These are phyloP conservation scores for Julus scandinavius DNA, from an alignment of 2,888 invertebrate genomes.

Conservation along the genomic window DNA sequence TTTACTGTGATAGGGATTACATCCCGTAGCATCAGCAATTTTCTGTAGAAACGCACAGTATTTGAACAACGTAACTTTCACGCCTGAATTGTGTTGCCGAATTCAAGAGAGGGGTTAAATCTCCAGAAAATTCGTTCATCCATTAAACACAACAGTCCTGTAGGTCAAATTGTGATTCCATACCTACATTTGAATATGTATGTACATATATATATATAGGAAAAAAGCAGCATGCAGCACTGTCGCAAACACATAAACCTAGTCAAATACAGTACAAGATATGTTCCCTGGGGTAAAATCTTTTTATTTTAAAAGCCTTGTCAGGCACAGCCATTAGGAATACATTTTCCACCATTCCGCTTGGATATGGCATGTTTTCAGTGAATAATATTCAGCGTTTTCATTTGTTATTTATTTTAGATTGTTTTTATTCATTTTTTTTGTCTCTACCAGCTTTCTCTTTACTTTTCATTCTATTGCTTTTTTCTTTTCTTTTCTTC, in stretches of 20 bases:
- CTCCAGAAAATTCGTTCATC: not conserved
- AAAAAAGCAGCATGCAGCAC: not conserved
- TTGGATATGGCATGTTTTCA: not conserved
- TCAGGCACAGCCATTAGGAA: not conserved
- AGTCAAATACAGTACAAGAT: not conserved
- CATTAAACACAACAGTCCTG: not conserved
- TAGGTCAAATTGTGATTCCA: not conserved
- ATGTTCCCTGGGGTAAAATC: not conserved
- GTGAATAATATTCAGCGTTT: constrained; percentile 29
- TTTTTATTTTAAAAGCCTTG: constrained; percentile 25
- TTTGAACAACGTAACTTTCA: too few species aligned
- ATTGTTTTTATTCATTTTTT: not conserved
- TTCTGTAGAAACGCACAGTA: too few species aligned
- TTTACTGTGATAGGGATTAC: too few species aligned
- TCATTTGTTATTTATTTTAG: constrained; percentile 39
- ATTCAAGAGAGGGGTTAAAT: not conserved
- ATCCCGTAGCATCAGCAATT: too few species aligned
- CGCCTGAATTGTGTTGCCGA: not conserved
- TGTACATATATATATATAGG: not conserved
- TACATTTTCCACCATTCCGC: not conserved
- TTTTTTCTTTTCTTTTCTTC: not conserved
- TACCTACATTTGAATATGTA: not conserved
- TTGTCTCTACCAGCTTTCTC: constrained; percentile 13
- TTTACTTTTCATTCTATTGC: constrained; percentile 22
- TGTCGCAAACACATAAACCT: constrained; percentile 24